A percentile compares a stretch with the other conserved stretches of the same genome.
These are phyloP conservation scores for Aramus guarauna DNA, from an alignment of 2,113 vertebrate species.

Conservation along the genomic window DNA sequence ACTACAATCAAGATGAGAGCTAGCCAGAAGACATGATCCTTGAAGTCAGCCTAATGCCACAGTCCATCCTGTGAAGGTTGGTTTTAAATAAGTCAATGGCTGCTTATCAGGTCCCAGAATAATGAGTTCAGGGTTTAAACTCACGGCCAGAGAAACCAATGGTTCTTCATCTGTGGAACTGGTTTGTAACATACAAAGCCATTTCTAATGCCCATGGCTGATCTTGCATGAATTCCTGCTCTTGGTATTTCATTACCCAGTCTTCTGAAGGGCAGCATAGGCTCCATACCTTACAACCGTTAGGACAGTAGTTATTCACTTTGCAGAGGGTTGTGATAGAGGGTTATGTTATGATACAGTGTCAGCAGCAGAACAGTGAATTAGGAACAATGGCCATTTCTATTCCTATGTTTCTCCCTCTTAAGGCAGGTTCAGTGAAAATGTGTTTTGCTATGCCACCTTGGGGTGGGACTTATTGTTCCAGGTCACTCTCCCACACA, in stretches of 20 bases:
- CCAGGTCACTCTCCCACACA: not conserved
- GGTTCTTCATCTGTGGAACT: not conserved
- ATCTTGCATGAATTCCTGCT: not conserved
- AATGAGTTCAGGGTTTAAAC: not conserved
- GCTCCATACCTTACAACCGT: not conserved
- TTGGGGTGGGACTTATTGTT: accelerated
- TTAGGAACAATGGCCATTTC: not conserved
- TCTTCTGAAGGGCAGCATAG: not conserved
- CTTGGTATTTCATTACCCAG: not conserved
- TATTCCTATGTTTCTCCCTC: not conserved
- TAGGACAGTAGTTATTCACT: not conserved
- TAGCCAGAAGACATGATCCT: not conserved
- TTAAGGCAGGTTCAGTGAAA: not conserved
- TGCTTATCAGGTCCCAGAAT: not conserved
- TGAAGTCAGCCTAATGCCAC: not conserved
- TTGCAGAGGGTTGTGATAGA: not conserved
- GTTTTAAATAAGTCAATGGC: not conserved
- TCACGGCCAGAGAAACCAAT: not conserved
- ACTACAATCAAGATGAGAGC: not conserved
- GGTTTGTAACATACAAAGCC: not conserved
- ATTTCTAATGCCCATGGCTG: not conserved
- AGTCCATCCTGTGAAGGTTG: not conserved
- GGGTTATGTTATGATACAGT: not conserved
- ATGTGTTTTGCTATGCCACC: not conserved
- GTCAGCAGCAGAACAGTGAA: not conserved